Percentiles rank a stretch among this genome's conserved stretches.
Evolutionary conservation across 2,888 invertebrate genomes (phyloP).

Genomic region (Sipha maydis): DNA sequence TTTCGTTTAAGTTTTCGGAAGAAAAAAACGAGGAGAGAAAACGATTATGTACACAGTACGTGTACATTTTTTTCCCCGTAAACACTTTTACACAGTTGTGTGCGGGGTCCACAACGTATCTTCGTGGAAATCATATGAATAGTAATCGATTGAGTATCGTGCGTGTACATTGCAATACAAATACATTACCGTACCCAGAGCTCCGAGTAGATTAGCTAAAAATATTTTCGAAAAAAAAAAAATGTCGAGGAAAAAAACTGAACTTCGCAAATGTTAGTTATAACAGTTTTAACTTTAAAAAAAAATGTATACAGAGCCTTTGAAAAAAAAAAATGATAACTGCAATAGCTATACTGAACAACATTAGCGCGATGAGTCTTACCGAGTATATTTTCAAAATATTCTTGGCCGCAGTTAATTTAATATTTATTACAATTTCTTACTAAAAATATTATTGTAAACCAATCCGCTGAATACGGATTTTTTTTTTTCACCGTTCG

Average conservation of each 20-base stretch:
- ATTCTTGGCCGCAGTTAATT: neutral
- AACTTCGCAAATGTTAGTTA: too few species aligned
- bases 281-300: too few species aligned
- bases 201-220: too few species aligned
- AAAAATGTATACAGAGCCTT: too few species aligned
- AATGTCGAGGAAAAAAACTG: too few species aligned
- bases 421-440: neutral
- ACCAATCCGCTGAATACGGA: neutral
- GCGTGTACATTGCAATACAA: neutral
- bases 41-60: neutral
- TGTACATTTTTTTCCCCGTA: neutral
- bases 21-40: neutral
- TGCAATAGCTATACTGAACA: neutral
- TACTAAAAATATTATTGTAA: neutral
- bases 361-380: neutral
- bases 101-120: neutral
- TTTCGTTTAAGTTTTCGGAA: slow-evolving; percentile 5
- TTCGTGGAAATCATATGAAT: neutral
- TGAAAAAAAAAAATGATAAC: too few species aligned
- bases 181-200: neutral
- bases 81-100: slow-evolving; percentile 4
- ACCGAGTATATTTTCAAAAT: neutral
- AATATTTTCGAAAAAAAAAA: too few species aligned
- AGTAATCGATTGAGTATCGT: neutral
- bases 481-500: neutral